Evolutionary conservation across 2,888 invertebrate species (phyloP).

Genomic region (Lissocephala sabroskyi): DNA sequence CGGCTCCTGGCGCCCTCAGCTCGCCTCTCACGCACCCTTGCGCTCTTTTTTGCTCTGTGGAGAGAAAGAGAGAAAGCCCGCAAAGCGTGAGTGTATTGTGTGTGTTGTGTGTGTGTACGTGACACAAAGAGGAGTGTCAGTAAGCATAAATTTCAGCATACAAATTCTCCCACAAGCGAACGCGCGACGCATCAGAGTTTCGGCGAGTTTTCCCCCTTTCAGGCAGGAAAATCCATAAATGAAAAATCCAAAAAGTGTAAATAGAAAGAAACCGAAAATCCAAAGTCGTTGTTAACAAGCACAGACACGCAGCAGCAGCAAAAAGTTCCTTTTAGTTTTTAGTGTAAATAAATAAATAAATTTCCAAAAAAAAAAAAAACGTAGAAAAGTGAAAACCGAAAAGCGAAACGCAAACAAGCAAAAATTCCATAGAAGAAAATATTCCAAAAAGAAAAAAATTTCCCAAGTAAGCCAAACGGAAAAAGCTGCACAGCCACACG

Average conservation of each 20-base stretch:
- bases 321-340: constrained; percentile 57
- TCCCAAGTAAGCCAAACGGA: constrained; percentile 29
- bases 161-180: constrained; percentile 46
- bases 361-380: constrained; percentile 16
- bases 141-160: constrained; percentile 58
- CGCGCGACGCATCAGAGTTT: constrained; percentile 51
- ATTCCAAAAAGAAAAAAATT: no score
- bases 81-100: no score
- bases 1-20: constrained; percentile 11
- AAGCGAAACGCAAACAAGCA: no score
- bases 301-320: constrained; percentile 29
- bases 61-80: constrained; percentile 1
- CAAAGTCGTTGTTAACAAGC: no score
- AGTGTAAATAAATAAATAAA: constrained; percentile 30
- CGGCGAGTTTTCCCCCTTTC: constrained; percentile 45
- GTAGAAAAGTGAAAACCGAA: constrained; percentile 10
- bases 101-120: no score
- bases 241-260: constrained; percentile 38
- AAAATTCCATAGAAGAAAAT: no score
- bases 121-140: constrained; percentile 61
- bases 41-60: not conserved
- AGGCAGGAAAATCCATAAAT: constrained; percentile 46
- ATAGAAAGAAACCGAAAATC: constrained; percentile 29
- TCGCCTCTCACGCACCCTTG: not conserved
- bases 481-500: constrained; percentile 30